phyloP scores from a whole-genome alignment of 2,113 vertebrate species.

The Lamprotornis superbus region DNA sequence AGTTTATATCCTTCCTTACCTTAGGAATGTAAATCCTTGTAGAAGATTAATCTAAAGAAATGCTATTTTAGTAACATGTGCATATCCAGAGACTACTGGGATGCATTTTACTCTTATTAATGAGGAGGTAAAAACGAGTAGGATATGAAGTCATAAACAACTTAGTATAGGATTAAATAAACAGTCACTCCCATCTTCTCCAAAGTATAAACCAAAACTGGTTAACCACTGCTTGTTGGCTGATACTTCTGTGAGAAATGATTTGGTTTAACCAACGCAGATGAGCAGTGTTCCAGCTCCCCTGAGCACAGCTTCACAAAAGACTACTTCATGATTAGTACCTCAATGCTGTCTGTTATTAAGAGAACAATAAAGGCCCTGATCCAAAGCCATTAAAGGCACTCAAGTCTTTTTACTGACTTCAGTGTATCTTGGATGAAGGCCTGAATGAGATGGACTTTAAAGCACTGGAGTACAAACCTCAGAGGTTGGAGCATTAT shows the following conservation, averaged over 20 bases:
- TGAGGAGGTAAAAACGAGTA: slow-evolving; percentile 3
- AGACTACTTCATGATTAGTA: slow-evolving; percentile 21
- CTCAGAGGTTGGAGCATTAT: slow-evolving; percentile 29
- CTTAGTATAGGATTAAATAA: slow-evolving; percentile 42
- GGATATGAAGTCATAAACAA: slow-evolving; percentile 39
- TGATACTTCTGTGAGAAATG: not conserved
- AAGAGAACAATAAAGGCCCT: slow-evolving; percentile 37
- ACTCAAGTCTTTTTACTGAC: not conserved
- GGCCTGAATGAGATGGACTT: slow-evolving; percentile 34
- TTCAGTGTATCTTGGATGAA: slow-evolving; percentile 54
- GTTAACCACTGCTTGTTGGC: slow-evolving; percentile 24
- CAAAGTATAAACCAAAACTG: slow-evolving; percentile 26
- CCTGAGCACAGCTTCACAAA: not conserved
- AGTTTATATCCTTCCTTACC: not conserved
- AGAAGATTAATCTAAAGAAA: not conserved
- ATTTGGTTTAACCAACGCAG: not conserved
- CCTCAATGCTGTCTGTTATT: not conserved
- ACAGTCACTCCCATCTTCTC: slow-evolving; percentile 6
- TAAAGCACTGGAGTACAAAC: not conserved
- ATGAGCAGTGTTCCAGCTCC: not conserved
- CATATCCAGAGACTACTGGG: not conserved
- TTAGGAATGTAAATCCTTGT: not conserved
- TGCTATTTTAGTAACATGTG: not conserved
- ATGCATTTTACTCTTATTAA: slow-evolving; percentile 8
- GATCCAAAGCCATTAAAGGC: slow-evolving; percentile 35